Conservation (phyloP, 2,113 vertebrate species). For the Clarias gariepinus region DNA sequence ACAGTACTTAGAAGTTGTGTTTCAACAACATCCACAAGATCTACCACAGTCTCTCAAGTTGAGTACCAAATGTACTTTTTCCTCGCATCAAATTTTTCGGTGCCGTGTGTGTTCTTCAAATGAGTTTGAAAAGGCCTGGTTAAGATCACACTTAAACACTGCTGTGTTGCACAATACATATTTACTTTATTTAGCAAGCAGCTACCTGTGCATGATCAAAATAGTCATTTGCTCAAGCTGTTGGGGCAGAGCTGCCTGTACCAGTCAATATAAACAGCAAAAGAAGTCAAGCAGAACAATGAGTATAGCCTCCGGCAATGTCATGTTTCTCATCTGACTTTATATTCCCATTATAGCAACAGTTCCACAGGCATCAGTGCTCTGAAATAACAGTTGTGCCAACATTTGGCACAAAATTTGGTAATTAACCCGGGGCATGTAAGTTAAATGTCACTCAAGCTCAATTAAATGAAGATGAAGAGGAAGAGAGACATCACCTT, state of each 20-base stretch:
- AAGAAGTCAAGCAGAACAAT: constrained; percentile 1
- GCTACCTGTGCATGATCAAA: constrained; percentile 39
- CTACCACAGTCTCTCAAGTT: background rate
- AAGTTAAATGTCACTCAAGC: constrained; percentile 37
- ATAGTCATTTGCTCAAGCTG: constrained; percentile 41
- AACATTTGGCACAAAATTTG: background rate
- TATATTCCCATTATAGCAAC: constrained; percentile 15
- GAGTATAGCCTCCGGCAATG: constrained; percentile 17
- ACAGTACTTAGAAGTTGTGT: constrained; percentile 15
- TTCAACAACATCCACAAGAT: constrained; percentile 25
- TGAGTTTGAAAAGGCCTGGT: background rate
- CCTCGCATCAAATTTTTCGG: background rate
- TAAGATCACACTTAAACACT: constrained; percentile 30
- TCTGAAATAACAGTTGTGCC: constrained; percentile 1
- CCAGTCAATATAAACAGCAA: constrained; percentile 16
- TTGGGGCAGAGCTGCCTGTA: constrained; percentile 7
- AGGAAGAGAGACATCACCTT: background rate
- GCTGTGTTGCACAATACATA: constrained; percentile 12
- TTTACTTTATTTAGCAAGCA: constrained; percentile 39
- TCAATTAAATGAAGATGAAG: background rate
- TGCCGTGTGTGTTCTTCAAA: constrained; percentile 18
- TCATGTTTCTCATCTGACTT: constrained; percentile 17
- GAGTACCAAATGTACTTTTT: background rate
- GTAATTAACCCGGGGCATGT: constrained; percentile 14
- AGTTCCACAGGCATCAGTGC: background rate